Conservation (phyloP, 2,888 invertebrate genomes). For the Erynnis tages region DNA sequence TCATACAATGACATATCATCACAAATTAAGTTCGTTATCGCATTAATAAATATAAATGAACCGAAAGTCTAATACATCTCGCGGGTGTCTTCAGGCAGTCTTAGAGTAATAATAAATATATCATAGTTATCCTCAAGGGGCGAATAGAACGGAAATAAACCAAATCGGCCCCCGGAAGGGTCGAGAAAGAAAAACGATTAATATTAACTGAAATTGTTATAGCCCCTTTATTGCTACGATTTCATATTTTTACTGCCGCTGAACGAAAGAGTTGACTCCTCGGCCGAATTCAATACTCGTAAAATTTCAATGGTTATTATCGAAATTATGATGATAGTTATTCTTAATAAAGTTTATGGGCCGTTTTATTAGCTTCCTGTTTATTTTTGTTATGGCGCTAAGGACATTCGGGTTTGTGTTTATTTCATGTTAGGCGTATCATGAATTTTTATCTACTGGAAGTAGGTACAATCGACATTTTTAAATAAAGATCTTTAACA, state of each 20-base stretch:
- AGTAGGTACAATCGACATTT: too few relatives aligned
- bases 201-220: slow-evolving; percentile 80
- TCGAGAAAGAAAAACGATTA: slow-evolving; percentile 79
- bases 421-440: too few relatives aligned
- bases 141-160: slow-evolving; percentile 78
- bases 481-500: too few relatives aligned
- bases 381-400: slow-evolving; percentile 16
- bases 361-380: slow-evolving; percentile 16
- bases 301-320: slow-evolving; percentile 39
- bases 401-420: background rate
- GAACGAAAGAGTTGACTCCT: slow-evolving; percentile 67
- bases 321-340: slow-evolving; percentile 29
- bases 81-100: slow-evolving; percentile 68
- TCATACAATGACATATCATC: background rate
- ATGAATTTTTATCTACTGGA: too few relatives aligned
- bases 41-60: slow-evolving; percentile 49
- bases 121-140: slow-evolving; percentile 73
- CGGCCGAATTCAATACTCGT: slow-evolving; percentile 51
- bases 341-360: slow-evolving; percentile 22
- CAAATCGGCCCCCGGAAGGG: slow-evolving; percentile 74
- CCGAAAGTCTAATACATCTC: slow-evolving; percentile 65
- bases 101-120: slow-evolving; percentile 77
- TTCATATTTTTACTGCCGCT: slow-evolving; percentile 72
- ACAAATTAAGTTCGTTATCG: slow-evolving; percentile 16
- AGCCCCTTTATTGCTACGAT: slow-evolving; percentile 64